A percentile compares a stretch with the other conserved stretches of the same genome.
Evolutionary conservation across 2,113 vertebrate genomes (phyloP).

Genomic region (Melospiza georgiana): DNA sequence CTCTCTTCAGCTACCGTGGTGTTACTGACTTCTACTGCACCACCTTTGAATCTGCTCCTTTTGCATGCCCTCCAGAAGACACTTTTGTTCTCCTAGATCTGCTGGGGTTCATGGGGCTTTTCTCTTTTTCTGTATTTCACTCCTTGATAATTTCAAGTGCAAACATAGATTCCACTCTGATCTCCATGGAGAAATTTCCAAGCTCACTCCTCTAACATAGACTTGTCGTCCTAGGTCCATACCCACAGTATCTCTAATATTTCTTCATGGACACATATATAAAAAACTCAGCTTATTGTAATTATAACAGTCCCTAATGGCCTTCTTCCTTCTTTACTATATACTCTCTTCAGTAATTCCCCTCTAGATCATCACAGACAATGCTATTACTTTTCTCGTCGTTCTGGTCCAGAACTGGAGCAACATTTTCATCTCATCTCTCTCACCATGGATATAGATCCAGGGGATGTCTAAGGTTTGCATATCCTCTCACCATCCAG

Average conservation of each 20-base stretch:
- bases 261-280: not conserved
- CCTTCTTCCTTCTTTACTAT: not conserved
- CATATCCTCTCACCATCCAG: not conserved
- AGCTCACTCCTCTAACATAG: not conserved
- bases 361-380: not conserved
- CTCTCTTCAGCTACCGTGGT: not conserved
- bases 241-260: not conserved
- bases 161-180: not conserved
- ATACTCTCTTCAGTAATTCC: not conserved
- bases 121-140: not conserved
- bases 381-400: not conserved
- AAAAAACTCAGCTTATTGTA: not conserved
- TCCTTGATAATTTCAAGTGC: not conserved
- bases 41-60: not conserved
- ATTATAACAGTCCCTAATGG: not conserved
- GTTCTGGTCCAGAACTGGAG: not conserved
- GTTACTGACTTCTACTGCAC: not conserved
- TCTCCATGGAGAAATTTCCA: not conserved
- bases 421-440: not conserved
- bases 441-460: not conserved
- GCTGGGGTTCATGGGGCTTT: not conserved
- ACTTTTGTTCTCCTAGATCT: not conserved
- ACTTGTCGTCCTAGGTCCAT: not conserved
- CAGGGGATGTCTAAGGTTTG: not conserved
- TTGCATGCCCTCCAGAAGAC: not conserved